Conservation (phyloP, 2,888 invertebrate genomes). For the Omphaloscelis lunosa region DNA sequence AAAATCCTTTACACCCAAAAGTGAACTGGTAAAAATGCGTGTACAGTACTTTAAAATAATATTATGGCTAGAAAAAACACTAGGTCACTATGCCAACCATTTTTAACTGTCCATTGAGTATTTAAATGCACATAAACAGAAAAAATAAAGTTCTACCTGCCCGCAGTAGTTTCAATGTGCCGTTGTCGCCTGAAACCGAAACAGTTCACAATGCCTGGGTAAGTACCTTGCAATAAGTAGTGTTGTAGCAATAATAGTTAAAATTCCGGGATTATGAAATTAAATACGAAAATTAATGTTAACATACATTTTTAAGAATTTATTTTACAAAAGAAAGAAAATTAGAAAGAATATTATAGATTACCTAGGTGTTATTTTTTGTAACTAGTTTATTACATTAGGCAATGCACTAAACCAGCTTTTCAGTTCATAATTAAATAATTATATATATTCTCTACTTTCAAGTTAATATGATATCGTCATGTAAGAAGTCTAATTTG, state of each 20-base stretch:
- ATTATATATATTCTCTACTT: too few species aligned
- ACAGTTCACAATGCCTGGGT: slow-evolving; percentile 24
- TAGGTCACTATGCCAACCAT: neutral
- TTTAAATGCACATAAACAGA: slow-evolving; percentile 9
- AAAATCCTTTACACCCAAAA: neutral
- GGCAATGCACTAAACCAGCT: too few species aligned
- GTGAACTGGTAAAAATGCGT: neutral
- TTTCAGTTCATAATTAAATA: too few species aligned
- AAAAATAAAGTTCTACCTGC: slow-evolving; percentile 2
- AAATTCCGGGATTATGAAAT: slow-evolving; percentile 21
- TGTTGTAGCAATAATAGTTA: slow-evolving; percentile 24
- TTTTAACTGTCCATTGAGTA: slow-evolving; percentile 1
- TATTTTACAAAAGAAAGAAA: too few species aligned
- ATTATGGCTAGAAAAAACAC: neutral
- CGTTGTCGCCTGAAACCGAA: slow-evolving; percentile 36
- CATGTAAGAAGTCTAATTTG: too few species aligned
- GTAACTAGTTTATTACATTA: too few species aligned
- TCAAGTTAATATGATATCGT: too few species aligned
- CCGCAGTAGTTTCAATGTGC: slow-evolving; percentile 12
- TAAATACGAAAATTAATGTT: neutral
- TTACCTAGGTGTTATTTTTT: too few species aligned
- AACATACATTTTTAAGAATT: too few species aligned
- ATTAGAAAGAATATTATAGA: too few species aligned
- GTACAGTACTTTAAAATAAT: neutral
- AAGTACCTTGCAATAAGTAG: slow-evolving; percentile 18